phyloP scores from a whole-genome alignment of 2,888 invertebrate genomes.

The Clistopyga incitator region DNA sequence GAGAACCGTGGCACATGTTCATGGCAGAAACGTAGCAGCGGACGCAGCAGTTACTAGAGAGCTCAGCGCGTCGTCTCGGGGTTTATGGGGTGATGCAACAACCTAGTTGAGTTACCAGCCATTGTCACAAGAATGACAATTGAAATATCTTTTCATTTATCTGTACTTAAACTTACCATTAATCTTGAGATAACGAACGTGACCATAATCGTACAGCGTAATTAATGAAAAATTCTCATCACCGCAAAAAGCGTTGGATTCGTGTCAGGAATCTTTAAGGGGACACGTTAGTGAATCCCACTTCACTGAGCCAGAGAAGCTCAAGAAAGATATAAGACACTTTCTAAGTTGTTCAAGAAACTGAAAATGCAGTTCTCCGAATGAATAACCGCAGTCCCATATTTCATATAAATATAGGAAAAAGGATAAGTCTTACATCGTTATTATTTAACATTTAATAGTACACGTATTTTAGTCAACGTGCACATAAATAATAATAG shows the following conservation, averaged over 20 bases:
- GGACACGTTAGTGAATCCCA: not conserved
- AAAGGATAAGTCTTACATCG: not conserved
- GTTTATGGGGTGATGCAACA: constrained; percentile 26
- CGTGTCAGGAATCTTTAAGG: not conserved
- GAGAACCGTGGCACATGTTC: constrained; percentile 45
- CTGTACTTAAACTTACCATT: constrained; percentile 20
- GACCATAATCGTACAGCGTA: constrained; percentile 13
- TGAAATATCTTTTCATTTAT: constrained; percentile 26
- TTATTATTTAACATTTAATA: not conserved
- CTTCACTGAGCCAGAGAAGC: not conserved
- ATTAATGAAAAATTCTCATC: constrained; percentile 26
- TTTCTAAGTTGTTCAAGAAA: not conserved
- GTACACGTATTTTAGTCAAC: not conserved
- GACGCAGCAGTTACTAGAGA: constrained; percentile 17
- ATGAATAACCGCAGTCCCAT: not conserved
- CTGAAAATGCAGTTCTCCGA: not conserved
- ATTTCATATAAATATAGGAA: not conserved
- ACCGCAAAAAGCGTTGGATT: not conserved
- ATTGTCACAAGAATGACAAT: constrained; percentile 29
- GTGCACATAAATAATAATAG: not conserved
- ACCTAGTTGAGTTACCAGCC: constrained; percentile 22
- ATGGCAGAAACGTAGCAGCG: constrained; percentile 13
- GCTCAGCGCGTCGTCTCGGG: constrained; percentile 25
- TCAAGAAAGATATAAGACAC: not conserved
- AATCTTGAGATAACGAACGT: constrained; percentile 23